phyloP scores from a whole-genome alignment of 2,888 invertebrate genomes.

The Icerya purchasi region DNA sequence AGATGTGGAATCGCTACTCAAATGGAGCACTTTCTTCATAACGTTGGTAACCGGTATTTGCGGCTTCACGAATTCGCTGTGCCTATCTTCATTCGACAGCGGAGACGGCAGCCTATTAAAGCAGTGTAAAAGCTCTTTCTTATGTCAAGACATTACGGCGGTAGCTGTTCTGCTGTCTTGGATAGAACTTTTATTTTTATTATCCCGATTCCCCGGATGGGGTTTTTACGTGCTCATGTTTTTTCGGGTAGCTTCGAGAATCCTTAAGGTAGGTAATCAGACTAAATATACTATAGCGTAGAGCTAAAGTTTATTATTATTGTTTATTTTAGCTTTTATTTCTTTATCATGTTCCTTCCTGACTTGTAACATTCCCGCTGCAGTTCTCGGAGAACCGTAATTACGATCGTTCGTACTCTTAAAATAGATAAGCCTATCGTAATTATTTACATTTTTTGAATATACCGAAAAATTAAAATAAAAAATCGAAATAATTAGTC shows the following conservation, averaged over 20 bases:
- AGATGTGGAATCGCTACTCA: constrained; percentile 35
- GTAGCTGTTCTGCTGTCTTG: constrained; percentile 32
- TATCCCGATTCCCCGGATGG: constrained; percentile 34
- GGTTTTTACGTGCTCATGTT: constrained; percentile 39
- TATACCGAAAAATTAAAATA: no score
- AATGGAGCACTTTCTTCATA: constrained; percentile 29
- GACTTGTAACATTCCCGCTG: no score
- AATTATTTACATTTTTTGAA: no score
- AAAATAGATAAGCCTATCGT: no score
- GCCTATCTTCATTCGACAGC: neutral
- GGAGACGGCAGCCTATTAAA: neutral
- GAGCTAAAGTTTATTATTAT: no score
- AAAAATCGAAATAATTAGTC: no score
- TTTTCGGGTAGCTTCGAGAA: constrained; percentile 34
- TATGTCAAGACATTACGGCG: constrained; percentile 28
- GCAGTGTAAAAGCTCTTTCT: neutral
- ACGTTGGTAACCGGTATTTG: constrained; percentile 1
- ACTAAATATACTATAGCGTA: neutral
- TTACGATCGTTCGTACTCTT: no score
- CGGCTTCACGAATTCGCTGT: neutral
- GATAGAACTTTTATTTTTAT: constrained; percentile 34
- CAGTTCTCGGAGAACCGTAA: no score
- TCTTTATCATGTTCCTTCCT: no score
- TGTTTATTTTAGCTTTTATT: no score
- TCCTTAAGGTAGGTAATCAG: constrained; percentile 28